Evolutionary conservation across 2,113 vertebrate species (phyloP).

Genomic region (crab-eating macaque (Macaca fascicularis)): T2T-MFA8v1.1 NC_088381.1:164159001-164159500

Average conservation of each 20-base stretch:
- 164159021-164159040: not conserved
- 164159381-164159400: not conserved
- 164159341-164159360: not conserved
- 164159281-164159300: fast-evolving
- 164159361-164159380: not conserved
- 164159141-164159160: not conserved
- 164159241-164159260: not conserved
- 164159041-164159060: not conserved
- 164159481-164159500: too few species aligned
- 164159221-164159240: not conserved
- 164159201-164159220: too few species aligned
- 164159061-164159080: not conserved
- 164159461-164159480: not conserved
- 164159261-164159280: fast-evolving
- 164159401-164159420: not conserved
- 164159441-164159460: fast-evolving
- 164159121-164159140: not conserved
- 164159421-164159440: not conserved
- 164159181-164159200: fast-evolving
- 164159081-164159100: not conserved
- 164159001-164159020: fast-evolving
- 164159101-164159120: fast-evolving
- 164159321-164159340: not conserved
- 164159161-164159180: fast-evolving
- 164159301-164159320: not conserved